Evolutionary conservation across 2,797 vertebrate genomes (phyloP), one percentile per base, ranked within the genome.

Genomic region (Chaetodon trifasciatus): DNA sequence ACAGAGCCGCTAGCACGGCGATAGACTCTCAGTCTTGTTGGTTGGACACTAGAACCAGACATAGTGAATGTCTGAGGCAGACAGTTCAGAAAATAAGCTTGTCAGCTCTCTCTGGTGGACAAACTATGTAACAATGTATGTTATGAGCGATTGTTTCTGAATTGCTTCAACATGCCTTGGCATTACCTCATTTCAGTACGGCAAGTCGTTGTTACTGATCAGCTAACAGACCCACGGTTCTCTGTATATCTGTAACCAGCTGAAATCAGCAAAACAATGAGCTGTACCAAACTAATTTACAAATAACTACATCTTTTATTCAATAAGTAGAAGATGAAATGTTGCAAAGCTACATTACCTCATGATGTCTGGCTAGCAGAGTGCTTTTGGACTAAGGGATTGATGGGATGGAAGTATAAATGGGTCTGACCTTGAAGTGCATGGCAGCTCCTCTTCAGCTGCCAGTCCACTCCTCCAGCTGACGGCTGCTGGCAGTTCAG

Each of bases 391-490:
- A 44, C 8, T 8, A 1, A 32, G 35, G 35, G 55, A 62, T 42
- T 81, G 62, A 66, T 82, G 66, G 32, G 56, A 55, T 78, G 67
- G 74, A 71, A 78, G 86, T 85, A 82, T 74, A 75, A 74, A 66
- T 46, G 7, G 10, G 23, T 58, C 21, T 78, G 71, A 83, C 79
- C 74, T 83, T 74, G 49, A 76, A 21, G 17, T 76, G 42, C 12
- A 32, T 19, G 32, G 24, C 58, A 68, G 37, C 60, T 65, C 65
- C 8, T 80, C 52, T 79, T 68, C 69, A 56, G 63, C 58, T 83
- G 62, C 70, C 74, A 66, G 53, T 82, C 23, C 42, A 24, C 60
- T 74, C n/a, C 56, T 81, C 39, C 35, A 53, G 6, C 64, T 74
- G 78, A 74, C 60, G 74, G 60, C 46, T 60, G 78, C 64, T 80